Percentiles rank a stretch among this genome's conserved stretches.
These are phyloP conservation scores for Gulo gulo DNA, from an alignment of 2,113 vertebrate genomes.

Conservation along the genomic window DNA sequence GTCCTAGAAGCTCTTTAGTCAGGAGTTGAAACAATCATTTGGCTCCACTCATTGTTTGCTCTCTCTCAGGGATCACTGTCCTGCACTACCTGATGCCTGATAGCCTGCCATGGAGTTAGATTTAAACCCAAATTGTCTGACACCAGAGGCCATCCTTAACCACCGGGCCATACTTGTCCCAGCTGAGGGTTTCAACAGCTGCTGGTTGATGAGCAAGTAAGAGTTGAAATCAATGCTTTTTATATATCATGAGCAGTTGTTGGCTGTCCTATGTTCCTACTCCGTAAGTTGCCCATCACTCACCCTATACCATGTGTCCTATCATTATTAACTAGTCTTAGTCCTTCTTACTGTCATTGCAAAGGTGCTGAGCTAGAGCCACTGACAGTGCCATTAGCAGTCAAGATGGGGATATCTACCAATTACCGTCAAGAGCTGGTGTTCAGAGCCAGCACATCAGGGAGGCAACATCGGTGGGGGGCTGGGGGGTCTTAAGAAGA, in stretches of 20 bases:
- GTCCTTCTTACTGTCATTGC: neutral
- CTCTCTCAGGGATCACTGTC: neutral
- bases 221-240: fast-evolving
- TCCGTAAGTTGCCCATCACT: neutral
- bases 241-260: fast-evolving
- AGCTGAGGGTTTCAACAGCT: neutral
- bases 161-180: neutral
- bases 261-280: neutral
- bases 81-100: neutral
- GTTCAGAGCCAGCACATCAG: neutral
- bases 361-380: neutral
- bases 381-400: neutral
- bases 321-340: neutral
- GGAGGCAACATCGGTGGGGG: neutral
- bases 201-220: neutral
- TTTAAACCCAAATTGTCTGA: neutral
- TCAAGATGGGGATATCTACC: neutral
- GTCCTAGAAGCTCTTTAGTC: neutral
- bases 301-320: neutral
- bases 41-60: neutral
- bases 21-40: too few relatives aligned
- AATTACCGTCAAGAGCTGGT: neutral
- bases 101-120: neutral
- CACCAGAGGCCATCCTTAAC: neutral
- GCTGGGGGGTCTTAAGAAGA: neutral